These are phyloP conservation scores for Anoura caudifer DNA, from an alignment of 2,113 vertebrate genomes.

Conservation along the genomic window DNA sequence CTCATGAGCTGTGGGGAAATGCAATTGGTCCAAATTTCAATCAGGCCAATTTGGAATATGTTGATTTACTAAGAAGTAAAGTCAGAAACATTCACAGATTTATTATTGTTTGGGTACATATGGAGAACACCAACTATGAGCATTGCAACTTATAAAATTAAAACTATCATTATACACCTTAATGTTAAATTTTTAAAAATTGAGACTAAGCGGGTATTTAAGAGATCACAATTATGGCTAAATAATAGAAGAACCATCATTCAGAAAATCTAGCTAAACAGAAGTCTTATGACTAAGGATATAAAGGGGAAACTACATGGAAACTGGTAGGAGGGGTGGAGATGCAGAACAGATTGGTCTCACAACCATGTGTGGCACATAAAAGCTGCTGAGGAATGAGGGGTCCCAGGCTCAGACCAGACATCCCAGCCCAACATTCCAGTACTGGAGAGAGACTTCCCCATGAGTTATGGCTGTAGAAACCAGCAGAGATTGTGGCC, in stretches of 20 bases:
- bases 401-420: neutral
- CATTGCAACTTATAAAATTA: neutral
- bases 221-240: neutral
- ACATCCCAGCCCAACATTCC: neutral
- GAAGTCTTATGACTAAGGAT: neutral
- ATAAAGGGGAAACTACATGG: neutral
- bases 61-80: neutral
- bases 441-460: neutral
- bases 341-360: neutral
- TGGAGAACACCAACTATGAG: neutral
- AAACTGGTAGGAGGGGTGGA: neutral
- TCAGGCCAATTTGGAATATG: neutral
- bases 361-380: neutral
- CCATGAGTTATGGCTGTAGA: neutral
- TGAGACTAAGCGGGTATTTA: neutral
- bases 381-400: neutral
- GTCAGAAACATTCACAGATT: neutral
- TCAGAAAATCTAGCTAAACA: neutral
- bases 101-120: neutral
- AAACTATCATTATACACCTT: neutral
- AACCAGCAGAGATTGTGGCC: neutral
- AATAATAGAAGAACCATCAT: neutral
- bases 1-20: neutral
- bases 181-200: neutral
- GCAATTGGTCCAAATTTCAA: neutral